Conservation (phyloP, 2,888 invertebrate genomes). For the Ophioninae sp. region DNA sequence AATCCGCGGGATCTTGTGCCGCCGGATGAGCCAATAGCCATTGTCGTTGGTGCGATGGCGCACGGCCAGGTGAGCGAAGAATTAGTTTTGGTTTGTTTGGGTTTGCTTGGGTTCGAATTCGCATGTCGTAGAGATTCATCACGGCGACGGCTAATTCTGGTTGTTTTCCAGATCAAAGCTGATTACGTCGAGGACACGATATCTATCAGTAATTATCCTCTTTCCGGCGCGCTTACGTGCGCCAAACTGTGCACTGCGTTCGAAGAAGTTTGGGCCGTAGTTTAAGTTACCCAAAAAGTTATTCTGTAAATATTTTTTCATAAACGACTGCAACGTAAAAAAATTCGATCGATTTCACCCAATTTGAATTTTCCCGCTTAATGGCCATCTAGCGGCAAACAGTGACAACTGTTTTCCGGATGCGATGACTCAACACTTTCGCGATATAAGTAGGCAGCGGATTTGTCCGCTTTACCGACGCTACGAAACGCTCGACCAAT, state of each 20-base stretch:
- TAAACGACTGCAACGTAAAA: conserved; percentile 27
- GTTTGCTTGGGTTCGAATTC: conserved; percentile 61
- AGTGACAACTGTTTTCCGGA: conserved; percentile 32
- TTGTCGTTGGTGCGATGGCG: conserved; percentile 98
- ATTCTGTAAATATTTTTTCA: conserved; percentile 51
- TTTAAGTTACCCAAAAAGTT: conserved; percentile 59
- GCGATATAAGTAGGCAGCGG: conserved; percentile 60
- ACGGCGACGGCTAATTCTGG: background rate
- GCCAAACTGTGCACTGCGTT: conserved; percentile 96
- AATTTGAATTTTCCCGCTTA: conserved; percentile 44
- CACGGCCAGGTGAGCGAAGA: conserved; percentile 91
- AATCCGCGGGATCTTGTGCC: conserved; percentile 91
- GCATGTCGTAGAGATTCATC: background rate
- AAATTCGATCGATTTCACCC: background rate
- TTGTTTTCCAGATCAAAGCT: conserved; percentile 82
- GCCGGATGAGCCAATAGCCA: conserved; percentile 90
- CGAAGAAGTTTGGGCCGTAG: conserved; percentile 94
- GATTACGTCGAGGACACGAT: conserved; percentile 95
- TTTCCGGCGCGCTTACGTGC: conserved; percentile 98
- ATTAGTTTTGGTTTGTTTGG: too few relatives aligned
- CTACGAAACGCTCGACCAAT: conserved; percentile 44
- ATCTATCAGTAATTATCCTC: conserved; percentile 97
- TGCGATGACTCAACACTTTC: conserved; percentile 68
- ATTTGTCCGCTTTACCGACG: conserved; percentile 66
- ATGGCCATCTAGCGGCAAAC: conserved; percentile 15